Evolutionary conservation across 1,140 invertebrate genomes (phyloP).

Genomic region (Drosophila paulistorum): DNA sequence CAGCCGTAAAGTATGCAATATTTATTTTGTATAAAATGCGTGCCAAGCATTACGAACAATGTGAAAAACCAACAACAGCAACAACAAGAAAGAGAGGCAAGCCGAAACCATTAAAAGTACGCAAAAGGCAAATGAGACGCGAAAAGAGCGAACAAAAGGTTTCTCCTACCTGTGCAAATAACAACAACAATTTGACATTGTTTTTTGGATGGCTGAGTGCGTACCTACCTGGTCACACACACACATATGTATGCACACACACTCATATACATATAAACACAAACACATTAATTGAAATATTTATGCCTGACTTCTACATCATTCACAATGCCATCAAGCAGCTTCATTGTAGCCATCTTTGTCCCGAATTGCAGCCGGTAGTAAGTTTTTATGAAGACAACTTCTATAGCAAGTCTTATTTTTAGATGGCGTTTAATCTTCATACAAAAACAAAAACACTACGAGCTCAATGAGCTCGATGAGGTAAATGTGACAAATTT

Average conservation of each 20-base stretch:
- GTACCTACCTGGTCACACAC: conserved; percentile 1
- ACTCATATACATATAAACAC: conserved; percentile 5
- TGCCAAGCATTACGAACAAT: conserved; percentile 62
- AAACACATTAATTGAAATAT: conserved; percentile 74
- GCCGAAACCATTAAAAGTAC: conserved; percentile 60
- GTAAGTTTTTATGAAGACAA: conserved; percentile 1
- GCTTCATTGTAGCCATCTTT: conserved; percentile 5
- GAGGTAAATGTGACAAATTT: background rate
- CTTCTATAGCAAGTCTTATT: conserved; percentile 1
- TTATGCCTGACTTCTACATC: conserved; percentile 41
- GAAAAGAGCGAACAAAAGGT: conserved; percentile 35
- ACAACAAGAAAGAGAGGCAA: conserved; percentile 25
- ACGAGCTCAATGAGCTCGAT: background rate
- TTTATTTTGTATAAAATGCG: conserved; percentile 80
- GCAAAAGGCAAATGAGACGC: conserved; percentile 53
- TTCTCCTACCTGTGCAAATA: conserved; percentile 32
- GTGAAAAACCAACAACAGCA: conserved; percentile 13
- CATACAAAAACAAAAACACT: background rate
- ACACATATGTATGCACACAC: background rate
- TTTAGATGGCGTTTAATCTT: background rate
- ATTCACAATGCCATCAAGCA: conserved; percentile 18
- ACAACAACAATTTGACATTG: conserved; percentile 54
- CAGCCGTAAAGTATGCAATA: conserved; percentile 79
- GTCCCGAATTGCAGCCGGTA: conserved; percentile 9
- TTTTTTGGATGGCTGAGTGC: conserved; percentile 28